phyloP scores from a whole-genome alignment of 2,888 invertebrate genomes.

The Drosophila meridiana region DNA sequence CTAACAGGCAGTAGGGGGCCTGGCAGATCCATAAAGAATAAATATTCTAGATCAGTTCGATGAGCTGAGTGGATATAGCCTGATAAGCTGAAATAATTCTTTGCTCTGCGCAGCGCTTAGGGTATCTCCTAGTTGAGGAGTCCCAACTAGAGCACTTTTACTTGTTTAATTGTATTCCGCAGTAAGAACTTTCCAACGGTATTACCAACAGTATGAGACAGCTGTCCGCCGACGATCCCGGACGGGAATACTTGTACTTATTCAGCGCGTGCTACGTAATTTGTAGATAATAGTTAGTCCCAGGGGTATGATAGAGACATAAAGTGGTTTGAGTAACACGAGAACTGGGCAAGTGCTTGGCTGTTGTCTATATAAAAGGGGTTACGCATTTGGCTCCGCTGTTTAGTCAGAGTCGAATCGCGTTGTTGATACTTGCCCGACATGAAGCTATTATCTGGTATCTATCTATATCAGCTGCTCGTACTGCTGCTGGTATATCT shows the following conservation, averaged over 20 bases:
- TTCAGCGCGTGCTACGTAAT: conserved; percentile 7
- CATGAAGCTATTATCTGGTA: conserved; percentile 33
- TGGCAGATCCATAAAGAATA: no score
- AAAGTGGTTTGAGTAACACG: conserved; percentile 19
- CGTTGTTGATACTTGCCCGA: conserved; percentile 4
- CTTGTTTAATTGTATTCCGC: not conserved
- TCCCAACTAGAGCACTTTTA: not conserved
- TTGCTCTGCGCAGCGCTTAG: no score
- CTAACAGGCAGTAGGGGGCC: no score
- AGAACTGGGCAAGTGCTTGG: not conserved
- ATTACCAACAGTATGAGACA: not conserved
- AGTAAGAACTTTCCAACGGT: not conserved
- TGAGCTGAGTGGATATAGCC: no score
- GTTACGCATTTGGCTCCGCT: conserved; percentile 2
- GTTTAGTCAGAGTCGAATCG: conserved; percentile 38
- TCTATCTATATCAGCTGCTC: conserved; percentile 27
- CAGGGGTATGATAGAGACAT: conserved; percentile 10
- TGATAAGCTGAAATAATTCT: no score
- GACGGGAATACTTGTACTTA: conserved; percentile 15
- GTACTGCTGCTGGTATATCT: conserved; percentile 35
- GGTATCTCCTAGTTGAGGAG: no score
- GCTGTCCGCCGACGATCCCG: not conserved
- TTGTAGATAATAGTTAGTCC: conserved; percentile 37
- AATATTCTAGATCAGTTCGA: no score
- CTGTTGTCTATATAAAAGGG: conserved; percentile 23